These are phyloP conservation scores for Phyllotreta striolata DNA, from an alignment of 2,888 invertebrate genomes.

Conservation along the genomic window DNA sequence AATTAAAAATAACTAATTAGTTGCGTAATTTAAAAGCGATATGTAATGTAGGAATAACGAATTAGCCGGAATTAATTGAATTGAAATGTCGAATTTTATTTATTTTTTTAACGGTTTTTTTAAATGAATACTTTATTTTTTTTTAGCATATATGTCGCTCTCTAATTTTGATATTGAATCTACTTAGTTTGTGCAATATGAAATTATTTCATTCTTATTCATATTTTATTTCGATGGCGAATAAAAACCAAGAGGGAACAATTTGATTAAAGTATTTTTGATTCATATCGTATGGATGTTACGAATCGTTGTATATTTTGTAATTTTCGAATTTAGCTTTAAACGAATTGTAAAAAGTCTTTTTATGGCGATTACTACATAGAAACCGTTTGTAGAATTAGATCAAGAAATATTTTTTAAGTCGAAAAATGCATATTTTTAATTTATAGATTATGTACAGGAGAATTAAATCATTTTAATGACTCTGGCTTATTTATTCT, in stretches of 20 bases:
- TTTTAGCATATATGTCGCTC: neutral
- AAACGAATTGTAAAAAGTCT: conserved; percentile 29
- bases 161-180: conserved; percentile 8
- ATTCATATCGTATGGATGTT: conserved; percentile 37
- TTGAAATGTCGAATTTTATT: too few relatives aligned
- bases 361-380: conserved; percentile 7
- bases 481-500: too few relatives aligned
- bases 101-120: too few relatives aligned
- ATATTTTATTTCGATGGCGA: conserved; percentile 10
- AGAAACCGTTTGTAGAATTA: conserved; percentile 18
- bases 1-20: too few relatives aligned
- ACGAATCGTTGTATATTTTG: conserved; percentile 30
- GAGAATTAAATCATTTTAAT: neutral
- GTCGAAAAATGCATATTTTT: conserved; percentile 26
- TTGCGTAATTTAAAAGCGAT: too few relatives aligned
- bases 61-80: too few relatives aligned
- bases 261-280: conserved; percentile 33
- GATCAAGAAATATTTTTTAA: conserved; percentile 29
- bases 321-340: conserved; percentile 35
- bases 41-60: too few relatives aligned
- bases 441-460: conserved; percentile 25
- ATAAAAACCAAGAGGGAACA: conserved; percentile 35
- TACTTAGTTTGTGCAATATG: conserved; percentile 16
- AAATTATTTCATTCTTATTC: conserved; percentile 16
- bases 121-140: neutral